phyloP scores from a whole-genome alignment of 2,888 invertebrate species.

The Phytoseiulus persimilis region DNA sequence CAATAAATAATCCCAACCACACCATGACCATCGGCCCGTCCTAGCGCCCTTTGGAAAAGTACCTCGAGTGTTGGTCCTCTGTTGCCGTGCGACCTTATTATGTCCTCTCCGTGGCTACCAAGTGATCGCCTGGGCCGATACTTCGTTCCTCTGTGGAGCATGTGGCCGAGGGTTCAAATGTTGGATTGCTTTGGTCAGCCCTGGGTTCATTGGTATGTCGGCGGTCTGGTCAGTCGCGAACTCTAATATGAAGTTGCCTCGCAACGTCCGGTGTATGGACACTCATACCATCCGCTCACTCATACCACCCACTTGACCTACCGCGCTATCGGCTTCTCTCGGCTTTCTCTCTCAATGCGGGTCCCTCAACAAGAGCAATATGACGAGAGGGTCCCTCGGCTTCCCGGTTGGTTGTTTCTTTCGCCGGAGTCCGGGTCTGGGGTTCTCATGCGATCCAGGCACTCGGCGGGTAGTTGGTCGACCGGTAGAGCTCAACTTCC shows the following conservation, averaged over 20 bases:
- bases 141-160: background rate
- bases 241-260: background rate
- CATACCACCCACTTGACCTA: background rate
- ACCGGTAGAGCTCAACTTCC: background rate
- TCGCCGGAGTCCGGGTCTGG: background rate
- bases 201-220: background rate
- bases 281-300: background rate
- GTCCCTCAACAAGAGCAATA: conserved; percentile 5
- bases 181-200: background rate
- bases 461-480: background rate
- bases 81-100: background rate
- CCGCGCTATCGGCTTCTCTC: background rate
- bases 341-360: background rate
- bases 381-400: background rate
- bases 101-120: background rate
- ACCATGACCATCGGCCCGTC: background rate
- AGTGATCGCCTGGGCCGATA: background rate
- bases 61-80: background rate
- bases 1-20: background rate
- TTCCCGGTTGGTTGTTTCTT: background rate
- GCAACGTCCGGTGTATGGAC: conserved; percentile 5
- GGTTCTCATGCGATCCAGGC: background rate
- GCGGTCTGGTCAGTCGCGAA: background rate
- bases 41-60: background rate
- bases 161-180: background rate